phyloP scores from a whole-genome alignment of 2,888 invertebrate species.

The Esperia sulphurella region DNA sequence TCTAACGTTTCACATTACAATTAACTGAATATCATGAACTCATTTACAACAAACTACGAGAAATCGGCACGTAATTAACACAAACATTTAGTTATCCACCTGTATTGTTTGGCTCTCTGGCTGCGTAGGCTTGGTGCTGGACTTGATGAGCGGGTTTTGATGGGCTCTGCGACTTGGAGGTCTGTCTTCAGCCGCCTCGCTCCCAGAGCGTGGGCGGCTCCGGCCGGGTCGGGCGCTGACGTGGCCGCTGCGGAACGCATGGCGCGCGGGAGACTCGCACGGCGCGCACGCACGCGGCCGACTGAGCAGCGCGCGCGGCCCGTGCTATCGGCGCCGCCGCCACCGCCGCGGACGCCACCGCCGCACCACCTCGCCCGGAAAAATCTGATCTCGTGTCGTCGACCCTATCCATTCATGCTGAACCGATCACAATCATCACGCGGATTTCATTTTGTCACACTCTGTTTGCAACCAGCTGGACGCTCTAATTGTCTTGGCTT shows the following conservation, averaged over 20 bases:
- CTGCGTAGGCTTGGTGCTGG: constrained; percentile 78
- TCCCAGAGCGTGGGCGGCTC: constrained; percentile 50
- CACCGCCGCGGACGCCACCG: constrained; percentile 46
- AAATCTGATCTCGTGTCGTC: constrained; percentile 67
- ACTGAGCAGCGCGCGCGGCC: constrained; percentile 56
- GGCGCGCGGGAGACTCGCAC: constrained; percentile 65
- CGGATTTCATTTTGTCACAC: constrained; percentile 69
- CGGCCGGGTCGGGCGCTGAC: constrained; percentile 23
- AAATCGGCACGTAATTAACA: not conserved
- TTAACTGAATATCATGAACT: not conserved
- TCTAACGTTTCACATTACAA: constrained; percentile 1
- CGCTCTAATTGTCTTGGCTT: constrained; percentile 15
- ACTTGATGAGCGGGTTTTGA: constrained; percentile 55
- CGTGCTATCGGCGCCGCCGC: constrained; percentile 48
- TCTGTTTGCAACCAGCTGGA: constrained; percentile 49
- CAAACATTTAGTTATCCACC: constrained; percentile 35
- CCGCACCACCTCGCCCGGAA: constrained; percentile 61
- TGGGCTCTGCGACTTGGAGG: constrained; percentile 67
- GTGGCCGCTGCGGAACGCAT: constrained; percentile 58
- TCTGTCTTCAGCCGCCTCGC: constrained; percentile 80
- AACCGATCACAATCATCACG: constrained; percentile 58
- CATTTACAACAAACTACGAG: not conserved
- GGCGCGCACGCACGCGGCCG: constrained; percentile 72
- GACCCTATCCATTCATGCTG: constrained; percentile 74
- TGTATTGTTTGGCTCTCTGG: constrained; percentile 74